These are phyloP conservation scores for Corella eumyota DNA, from an alignment of 23 tunicate genomes.

Conservation along the genomic window DNA sequence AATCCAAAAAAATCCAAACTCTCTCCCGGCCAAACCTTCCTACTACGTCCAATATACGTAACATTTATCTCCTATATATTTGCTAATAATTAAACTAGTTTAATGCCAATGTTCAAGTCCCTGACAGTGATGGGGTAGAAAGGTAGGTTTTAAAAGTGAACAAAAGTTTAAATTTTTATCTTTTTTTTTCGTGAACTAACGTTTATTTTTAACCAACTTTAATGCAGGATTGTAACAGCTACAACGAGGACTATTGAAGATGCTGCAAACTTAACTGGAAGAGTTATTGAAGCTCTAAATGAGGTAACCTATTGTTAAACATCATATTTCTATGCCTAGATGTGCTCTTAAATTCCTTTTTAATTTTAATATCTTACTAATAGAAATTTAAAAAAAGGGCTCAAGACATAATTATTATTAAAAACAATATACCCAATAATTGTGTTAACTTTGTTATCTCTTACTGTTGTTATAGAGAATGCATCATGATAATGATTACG, in stretches of 20 bases:
- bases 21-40: no score
- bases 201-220: neutral
- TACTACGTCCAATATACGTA: no score
- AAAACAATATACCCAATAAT: neutral
- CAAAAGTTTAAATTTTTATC: neutral
- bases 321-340: no score
- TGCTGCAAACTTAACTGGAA: conserved; percentile 31
- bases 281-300: conserved; percentile 11
- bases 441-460: neutral
- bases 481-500: conserved; percentile 12
- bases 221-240: conserved; percentile 26
- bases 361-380: neutral
- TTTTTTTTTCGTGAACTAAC: neutral
- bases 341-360: neutral
- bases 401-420: neutral
- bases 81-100: no score
- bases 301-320: conserved; percentile 38
- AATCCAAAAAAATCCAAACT: no score
- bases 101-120: conserved; percentile 72
- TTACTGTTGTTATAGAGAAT: conserved; percentile 8
- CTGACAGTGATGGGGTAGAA: conserved; percentile 76
- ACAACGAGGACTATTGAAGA: conserved; percentile 12
- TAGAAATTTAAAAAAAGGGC: neutral
- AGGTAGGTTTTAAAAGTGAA: conserved; percentile 23
- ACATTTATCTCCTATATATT: no score